Conservation (phyloP, 2,888 invertebrate genomes). For the Andrena bucephala region DNA sequence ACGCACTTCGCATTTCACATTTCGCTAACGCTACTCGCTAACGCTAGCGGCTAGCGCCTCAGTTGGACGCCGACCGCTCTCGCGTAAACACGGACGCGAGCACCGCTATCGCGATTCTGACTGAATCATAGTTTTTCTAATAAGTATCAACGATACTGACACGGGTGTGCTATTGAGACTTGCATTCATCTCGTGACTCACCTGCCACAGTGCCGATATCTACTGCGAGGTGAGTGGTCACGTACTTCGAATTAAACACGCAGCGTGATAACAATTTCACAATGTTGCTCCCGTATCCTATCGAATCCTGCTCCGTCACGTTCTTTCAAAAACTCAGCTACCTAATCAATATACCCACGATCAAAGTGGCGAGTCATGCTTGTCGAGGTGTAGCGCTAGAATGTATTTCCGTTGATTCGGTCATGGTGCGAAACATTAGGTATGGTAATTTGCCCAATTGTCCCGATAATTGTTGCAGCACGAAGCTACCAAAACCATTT, state of each 20-base stretch:
- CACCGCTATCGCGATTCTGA: neutral
- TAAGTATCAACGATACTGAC: too few species aligned
- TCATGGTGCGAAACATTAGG: too few species aligned
- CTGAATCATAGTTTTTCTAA: neutral
- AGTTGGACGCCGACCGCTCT: conserved; percentile 56
- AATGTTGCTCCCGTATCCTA: neutral
- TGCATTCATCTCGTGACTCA: neutral
- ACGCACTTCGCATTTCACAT: conserved; percentile 21
- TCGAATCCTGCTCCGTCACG: neutral
- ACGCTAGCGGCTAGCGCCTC: conserved; percentile 27
- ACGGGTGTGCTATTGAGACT: neutral
- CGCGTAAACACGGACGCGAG: conserved; percentile 11
- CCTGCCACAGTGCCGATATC: neutral
- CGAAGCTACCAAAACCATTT: too few species aligned
- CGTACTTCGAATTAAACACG: neutral
- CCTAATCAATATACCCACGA: neutral
- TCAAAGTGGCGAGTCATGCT: neutral
- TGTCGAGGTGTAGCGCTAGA: neutral
- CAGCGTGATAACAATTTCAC: neutral
- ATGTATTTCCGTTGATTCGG: neutral
- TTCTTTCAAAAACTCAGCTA: neutral
- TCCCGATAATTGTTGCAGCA: neutral
- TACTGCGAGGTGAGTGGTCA: neutral
- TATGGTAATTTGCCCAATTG: too few species aligned
- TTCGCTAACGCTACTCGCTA: too few species aligned